phyloP scores from a whole-genome alignment of 1,140 invertebrate species.

The Aphis gossypii region DNA sequence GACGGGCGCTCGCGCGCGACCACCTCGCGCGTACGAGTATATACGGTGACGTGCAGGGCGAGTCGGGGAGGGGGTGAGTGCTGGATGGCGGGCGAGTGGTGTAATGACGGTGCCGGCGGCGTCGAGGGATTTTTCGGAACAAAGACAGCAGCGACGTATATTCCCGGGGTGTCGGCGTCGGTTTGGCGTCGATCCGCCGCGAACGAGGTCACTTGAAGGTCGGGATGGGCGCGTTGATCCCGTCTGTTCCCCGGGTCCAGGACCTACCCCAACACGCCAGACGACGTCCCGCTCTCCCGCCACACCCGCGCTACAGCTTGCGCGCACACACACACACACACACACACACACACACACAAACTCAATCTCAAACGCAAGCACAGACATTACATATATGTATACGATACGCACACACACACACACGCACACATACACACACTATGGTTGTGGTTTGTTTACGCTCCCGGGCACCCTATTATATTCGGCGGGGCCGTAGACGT shows the following conservation, averaged over 20 bases:
- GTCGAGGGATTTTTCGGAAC: constrained; percentile 25
- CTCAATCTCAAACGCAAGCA: not conserved
- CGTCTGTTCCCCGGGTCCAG: constrained; percentile 41
- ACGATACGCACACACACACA: not conserved
- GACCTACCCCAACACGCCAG: constrained; percentile 51
- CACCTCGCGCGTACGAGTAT: not conserved
- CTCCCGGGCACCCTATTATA: constrained; percentile 32
- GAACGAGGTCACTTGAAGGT: constrained; percentile 54
- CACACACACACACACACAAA: not conserved
- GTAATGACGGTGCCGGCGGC: not conserved
- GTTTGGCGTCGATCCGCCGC: constrained; percentile 44
- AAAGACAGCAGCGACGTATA: constrained; percentile 21
- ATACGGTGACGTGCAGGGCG: not conserved
- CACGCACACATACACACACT: not conserved
- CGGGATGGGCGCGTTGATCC: constrained; percentile 52
- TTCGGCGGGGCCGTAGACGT: not conserved
- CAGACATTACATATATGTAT: not conserved
- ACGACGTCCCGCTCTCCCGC: not conserved
- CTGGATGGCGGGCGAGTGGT: not conserved
- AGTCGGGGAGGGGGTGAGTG: no score
- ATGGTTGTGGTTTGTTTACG: constrained; percentile 40
- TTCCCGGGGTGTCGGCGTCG: constrained; percentile 49
- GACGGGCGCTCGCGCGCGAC: not conserved
- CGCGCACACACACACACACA: not conserved
- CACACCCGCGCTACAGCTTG: not conserved